Conservation (phyloP, 2,888 invertebrate species). For the Dasysyrphus tricinctus region DNA sequence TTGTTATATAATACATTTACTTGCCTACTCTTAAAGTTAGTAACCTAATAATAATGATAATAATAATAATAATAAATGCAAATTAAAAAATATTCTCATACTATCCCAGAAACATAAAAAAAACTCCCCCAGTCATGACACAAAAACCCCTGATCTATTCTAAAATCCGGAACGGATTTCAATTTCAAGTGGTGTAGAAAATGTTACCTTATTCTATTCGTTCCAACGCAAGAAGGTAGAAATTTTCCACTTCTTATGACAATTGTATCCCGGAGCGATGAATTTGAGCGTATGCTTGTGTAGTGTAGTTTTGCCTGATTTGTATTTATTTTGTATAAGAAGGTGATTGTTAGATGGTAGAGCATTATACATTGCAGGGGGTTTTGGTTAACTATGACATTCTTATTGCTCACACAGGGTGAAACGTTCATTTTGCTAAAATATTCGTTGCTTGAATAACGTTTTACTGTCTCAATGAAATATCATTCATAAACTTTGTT, state of each 20-base stretch:
- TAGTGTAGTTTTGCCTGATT: slow-evolving; percentile 13
- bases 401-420: slow-evolving; percentile 4
- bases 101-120: neutral
- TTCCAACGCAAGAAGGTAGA: neutral
- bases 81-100: neutral
- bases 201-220: slow-evolving; percentile 5
- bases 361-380: slow-evolving; percentile 29
- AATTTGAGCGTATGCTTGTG: slow-evolving; percentile 52
- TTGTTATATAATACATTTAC: no score
- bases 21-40: neutral
- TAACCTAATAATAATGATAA: neutral
- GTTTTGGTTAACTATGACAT: slow-evolving; percentile 31
- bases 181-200: slow-evolving; percentile 37
- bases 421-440: neutral
- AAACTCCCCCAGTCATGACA: neutral
- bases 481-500: no score
- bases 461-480: no score
- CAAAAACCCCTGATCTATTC: slow-evolving; percentile 18
- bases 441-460: no score
- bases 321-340: slow-evolving; percentile 25
- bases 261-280: slow-evolving; percentile 44
- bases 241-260: slow-evolving; percentile 42
- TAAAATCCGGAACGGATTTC: slow-evolving; percentile 37
- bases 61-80: neutral
- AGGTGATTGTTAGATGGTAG: slow-evolving; percentile 51